Base-by-base conservation (phyloP, 2,797 vertebrate genomes). In the Acipenser transmontanus region DNA sequence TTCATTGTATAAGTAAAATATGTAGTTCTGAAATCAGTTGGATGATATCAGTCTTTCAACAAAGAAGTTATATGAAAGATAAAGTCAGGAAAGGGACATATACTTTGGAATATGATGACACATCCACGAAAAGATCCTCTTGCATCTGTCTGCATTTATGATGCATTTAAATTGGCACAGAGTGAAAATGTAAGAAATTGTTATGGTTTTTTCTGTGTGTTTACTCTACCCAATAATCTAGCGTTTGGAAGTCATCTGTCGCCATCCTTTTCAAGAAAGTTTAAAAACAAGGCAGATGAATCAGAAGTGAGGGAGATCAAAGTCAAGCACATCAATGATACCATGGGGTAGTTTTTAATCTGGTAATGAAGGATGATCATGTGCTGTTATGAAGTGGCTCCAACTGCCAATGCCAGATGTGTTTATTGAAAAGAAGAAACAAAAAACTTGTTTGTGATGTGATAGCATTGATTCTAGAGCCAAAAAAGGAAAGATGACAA, bases 321-420 rank as follows among this genome's bases (percentile, higher is more conserved):
- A 93, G 89, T 84, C 86, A 93, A 85, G 95, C 89, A 89, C 84
- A 81, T 88, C 90, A 89, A 81, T 91, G 90, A 91, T 92, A 91
- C 92, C 86, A 83, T 78, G 74, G 87, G 91, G 89, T 88, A 87
- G 85, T 87, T 91, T 93, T 92, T 90, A 93, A 91, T 92, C 91
- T 92, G 85, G 85, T 83, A 81, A 91, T 93, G 91, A 93, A 88
- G 88, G 90, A 93, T 90, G 91, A 91, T 90, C 89, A 90, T 91
- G 90, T 91, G 89, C 84, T 80, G 89, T 93, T 90, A 92, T 88
- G 85, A 92, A 90, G 85, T 92, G 84, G 87, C 91, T 92, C 91
- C 82, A 88, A 84, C 88, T 91, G 91, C 91, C 88, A 90, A 89
- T 80, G 89, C 94, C 94, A 96, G 91, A 94, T 96, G 93, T 92